phyloP scores from a whole-genome alignment of 2,113 vertebrate species.

The Gopherus flavomarginatus region DNA sequence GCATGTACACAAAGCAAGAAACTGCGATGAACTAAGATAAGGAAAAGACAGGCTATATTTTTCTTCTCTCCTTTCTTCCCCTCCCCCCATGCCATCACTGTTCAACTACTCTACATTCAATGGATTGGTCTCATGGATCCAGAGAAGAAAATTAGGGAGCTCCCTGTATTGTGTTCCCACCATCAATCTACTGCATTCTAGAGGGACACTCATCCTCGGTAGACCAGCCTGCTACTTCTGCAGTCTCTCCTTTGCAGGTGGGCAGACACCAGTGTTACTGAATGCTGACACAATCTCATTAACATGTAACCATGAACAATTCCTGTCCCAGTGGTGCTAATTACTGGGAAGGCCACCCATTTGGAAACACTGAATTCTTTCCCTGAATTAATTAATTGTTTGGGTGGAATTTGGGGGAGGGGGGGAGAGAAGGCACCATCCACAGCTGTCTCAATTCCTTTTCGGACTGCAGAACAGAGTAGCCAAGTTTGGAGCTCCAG shows the following conservation, averaged over 20 bases:
- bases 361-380: conserved; percentile 55
- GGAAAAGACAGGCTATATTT: not conserved
- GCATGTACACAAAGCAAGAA: not conserved
- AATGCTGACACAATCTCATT: conserved; percentile 63
- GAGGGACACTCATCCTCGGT: not conserved
- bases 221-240: not conserved
- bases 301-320: conserved; percentile 1
- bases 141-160: not conserved
- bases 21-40: not conserved
- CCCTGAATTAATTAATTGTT: conserved; percentile 50
- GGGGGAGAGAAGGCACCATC: conserved; percentile 7
- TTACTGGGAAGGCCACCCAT: conserved; percentile 46
- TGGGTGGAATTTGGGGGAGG: not conserved
- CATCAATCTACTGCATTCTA: not conserved
- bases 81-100: not conserved
- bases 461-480: accelerated
- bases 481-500: not conserved
- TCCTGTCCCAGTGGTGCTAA: conserved; percentile 13
- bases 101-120: not conserved
- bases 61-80: not conserved
- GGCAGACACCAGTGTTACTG: conserved; percentile 46
- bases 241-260: accelerated
- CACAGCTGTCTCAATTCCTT: conserved; percentile 67
- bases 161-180: too few species aligned
- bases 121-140: not conserved